Percentiles rank a stretch among this genome's conserved stretches.
Evolutionary conservation across 2,888 invertebrate genomes (phyloP).

Genomic region (Polymixis flavicincta): DNA sequence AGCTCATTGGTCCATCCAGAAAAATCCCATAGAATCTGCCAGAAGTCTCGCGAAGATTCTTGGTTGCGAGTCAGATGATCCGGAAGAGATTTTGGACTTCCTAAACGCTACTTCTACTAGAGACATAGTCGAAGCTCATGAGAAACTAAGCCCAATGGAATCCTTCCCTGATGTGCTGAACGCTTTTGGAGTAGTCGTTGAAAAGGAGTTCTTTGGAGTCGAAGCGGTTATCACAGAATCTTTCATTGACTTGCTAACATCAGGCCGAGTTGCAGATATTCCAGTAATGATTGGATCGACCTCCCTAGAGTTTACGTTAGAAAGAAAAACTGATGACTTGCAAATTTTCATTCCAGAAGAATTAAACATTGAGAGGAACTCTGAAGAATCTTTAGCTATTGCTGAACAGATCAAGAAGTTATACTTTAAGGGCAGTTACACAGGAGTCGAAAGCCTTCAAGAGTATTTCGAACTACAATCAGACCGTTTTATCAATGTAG

Average conservation of each 20-base stretch:
- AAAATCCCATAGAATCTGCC: constrained; percentile 80
- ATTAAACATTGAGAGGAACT: constrained; percentile 78
- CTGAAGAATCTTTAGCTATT: constrained; percentile 76
- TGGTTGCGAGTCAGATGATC: constrained; percentile 80
- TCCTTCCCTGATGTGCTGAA: constrained; percentile 57
- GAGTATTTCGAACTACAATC: constrained; percentile 81
- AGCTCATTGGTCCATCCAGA: constrained; percentile 75
- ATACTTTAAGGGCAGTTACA: constrained; percentile 79
- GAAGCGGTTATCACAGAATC: constrained; percentile 82
- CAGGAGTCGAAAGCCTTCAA: constrained; percentile 73
- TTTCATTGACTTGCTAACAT: constrained; percentile 80
- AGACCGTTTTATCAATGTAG: constrained; percentile 78
- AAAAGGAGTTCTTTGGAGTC: constrained; percentile 84
- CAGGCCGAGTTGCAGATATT: constrained; percentile 81
- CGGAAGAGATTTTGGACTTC: constrained; percentile 83
- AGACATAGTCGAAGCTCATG: constrained; percentile 80
- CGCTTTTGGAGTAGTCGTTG: constrained; percentile 77
- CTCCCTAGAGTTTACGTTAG: constrained; percentile 76
- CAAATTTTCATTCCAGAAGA: constrained; percentile 80
- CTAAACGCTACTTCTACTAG: constrained; percentile 79
- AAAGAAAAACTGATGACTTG: constrained; percentile 76
- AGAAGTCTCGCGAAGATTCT: constrained; percentile 75
- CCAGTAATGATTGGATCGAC: constrained; percentile 85
- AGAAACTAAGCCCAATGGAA: constrained; percentile 65
- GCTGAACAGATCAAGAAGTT: constrained; percentile 77